These are phyloP conservation scores for Agonopterix heracliana DNA, from an alignment of 2,888 invertebrate species.

Conservation along the genomic window DNA sequence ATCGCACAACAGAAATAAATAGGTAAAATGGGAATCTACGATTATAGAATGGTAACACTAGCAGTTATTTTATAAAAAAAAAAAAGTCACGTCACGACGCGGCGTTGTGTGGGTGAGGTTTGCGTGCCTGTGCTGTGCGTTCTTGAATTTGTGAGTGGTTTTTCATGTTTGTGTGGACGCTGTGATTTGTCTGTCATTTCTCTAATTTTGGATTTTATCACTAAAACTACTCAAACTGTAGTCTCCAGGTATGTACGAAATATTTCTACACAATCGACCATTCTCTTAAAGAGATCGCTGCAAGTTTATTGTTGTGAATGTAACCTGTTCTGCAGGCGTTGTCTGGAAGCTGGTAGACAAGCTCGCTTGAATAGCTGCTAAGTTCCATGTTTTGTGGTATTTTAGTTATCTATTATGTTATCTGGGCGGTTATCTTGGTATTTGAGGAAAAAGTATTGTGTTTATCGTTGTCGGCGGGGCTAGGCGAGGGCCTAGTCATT, in stretches of 20 bases:
- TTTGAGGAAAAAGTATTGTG: constrained; percentile 42
- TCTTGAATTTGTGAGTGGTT: constrained; percentile 51
- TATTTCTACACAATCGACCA: constrained; percentile 19
- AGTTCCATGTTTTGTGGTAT: constrained; percentile 27
- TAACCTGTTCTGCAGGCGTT: constrained; percentile 65
- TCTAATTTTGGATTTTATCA: constrained; percentile 70
- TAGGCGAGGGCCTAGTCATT: constrained; percentile 24
- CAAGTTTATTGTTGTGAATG: constrained; percentile 24
- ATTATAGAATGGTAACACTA: constrained; percentile 31
- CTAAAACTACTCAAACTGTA: constrained; percentile 68
- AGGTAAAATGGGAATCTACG: not conserved
- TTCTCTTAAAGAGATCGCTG: constrained; percentile 4
- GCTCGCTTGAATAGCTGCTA: constrained; percentile 3
- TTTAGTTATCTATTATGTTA: constrained; percentile 39
- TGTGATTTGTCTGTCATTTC: constrained; percentile 62
- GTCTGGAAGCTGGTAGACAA: constrained; percentile 27
- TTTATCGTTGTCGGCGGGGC: constrained; percentile 50
- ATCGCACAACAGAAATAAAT: too few relatives aligned
- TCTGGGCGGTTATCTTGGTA: constrained; percentile 50
- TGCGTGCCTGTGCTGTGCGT: constrained; percentile 56
- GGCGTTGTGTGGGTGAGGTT: constrained; percentile 54
- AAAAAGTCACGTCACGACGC: constrained; percentile 47
- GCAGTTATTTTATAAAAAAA: too few relatives aligned
- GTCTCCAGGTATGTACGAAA: constrained; percentile 59
- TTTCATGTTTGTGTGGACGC: constrained; percentile 70